Conservation (phyloP, 2,797 vertebrate genomes). For the Crax fasciolata region DNA sequence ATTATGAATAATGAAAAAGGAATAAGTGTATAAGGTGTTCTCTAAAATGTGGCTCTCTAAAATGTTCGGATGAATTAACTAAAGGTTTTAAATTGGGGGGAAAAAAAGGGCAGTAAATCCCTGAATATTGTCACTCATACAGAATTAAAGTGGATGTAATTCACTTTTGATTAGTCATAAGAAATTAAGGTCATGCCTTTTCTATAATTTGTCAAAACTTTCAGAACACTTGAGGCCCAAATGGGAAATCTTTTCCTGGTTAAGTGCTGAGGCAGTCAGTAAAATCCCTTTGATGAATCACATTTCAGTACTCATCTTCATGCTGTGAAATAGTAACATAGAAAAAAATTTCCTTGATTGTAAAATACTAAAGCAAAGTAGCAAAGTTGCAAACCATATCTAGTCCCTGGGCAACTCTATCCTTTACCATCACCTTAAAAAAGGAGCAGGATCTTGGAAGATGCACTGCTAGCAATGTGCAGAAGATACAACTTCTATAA, state of each 20-base stretch:
- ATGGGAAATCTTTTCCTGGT: neutral
- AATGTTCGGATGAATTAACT: slow-evolving; percentile 1
- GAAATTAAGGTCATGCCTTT: neutral
- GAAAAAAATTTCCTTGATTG: neutral
- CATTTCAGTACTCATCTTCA: neutral
- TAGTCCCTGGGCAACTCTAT: neutral
- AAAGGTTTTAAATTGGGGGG: neutral
- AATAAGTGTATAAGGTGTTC: neutral
- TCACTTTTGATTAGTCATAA: slow-evolving; percentile 34
- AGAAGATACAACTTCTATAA: neutral
- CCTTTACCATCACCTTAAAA: neutral
- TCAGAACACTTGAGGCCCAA: neutral
- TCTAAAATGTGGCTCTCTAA: neutral
- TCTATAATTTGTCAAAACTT: slow-evolving; percentile 29
- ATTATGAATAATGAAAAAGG: neutral
- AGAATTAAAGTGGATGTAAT: neutral
- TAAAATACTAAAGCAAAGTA: neutral
- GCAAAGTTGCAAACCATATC: neutral
- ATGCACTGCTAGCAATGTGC: neutral
- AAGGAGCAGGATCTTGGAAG: neutral
- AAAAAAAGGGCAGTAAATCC: neutral
- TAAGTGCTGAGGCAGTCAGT: neutral
- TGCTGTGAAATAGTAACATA: neutral
- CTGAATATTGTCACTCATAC: neutral
- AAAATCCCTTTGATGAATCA: slow-evolving; percentile 34